Conservation (phyloP, 1,140 invertebrate genomes). For the Solenopsis invicta region DNA sequence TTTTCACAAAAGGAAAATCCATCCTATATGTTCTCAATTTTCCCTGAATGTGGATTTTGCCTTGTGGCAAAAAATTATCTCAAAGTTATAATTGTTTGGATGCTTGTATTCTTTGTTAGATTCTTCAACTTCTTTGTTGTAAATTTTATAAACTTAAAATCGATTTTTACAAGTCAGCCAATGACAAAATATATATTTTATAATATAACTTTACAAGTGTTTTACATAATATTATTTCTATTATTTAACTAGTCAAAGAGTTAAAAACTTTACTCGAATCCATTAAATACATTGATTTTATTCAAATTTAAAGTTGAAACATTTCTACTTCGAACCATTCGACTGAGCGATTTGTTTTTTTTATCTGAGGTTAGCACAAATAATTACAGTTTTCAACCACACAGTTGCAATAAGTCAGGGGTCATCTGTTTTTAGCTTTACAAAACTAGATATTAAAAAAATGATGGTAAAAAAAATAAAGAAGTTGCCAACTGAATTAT, state of each 20-base stretch:
- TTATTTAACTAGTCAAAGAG: neutral
- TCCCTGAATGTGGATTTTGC: neutral
- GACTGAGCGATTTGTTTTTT: neutral
- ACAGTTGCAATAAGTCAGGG: neutral
- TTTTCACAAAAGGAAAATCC: slow-evolving; percentile 58
- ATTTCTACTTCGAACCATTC: neutral
- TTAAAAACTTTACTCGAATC: neutral
- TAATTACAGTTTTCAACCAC: neutral
- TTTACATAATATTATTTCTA: neutral
- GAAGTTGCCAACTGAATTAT: neutral
- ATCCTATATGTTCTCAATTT: neutral
- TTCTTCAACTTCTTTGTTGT: neutral
- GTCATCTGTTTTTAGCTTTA: neutral
- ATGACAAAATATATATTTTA: neutral
- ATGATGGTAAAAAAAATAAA: neutral
- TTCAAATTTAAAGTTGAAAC: neutral
- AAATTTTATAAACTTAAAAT: neutral
- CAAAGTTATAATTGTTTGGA: neutral
- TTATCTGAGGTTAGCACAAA: neutral
- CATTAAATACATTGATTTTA: neutral
- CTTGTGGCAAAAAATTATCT: neutral
- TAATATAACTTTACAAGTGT: neutral
- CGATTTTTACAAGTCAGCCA: neutral
- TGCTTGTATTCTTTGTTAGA: neutral
- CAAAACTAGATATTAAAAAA: neutral